A percentile compares a stretch with the other conserved stretches of the same genome.
phyloP scores from a whole-genome alignment of 2,797 vertebrate species.

The Loriculus beryllinus region DNA sequence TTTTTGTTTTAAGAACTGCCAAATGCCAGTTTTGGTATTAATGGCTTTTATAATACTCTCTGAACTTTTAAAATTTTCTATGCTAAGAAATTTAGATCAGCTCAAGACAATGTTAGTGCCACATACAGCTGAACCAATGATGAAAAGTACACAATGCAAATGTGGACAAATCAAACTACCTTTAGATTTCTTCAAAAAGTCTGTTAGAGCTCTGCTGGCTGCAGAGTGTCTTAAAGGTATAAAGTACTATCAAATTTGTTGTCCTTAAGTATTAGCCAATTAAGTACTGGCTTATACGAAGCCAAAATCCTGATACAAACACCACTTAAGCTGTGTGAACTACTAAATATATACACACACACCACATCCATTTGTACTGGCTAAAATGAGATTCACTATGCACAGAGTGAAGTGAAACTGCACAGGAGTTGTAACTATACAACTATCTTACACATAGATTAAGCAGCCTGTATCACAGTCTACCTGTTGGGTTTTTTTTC shows the following conservation, averaged over 20 bases:
- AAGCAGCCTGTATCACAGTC: background rate
- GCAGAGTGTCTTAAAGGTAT: background rate
- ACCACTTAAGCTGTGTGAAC: background rate
- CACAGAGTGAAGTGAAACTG: background rate
- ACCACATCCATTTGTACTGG: background rate
- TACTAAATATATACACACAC: background rate
- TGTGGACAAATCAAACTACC: background rate
- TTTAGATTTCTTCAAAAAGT: background rate
- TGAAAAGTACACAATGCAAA: background rate
- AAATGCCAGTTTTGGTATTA: background rate
- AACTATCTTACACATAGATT: background rate
- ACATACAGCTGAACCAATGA: background rate
- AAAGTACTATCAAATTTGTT: background rate
- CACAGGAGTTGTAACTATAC: background rate
- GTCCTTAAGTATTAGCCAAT: background rate
- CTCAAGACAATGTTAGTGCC: background rate
- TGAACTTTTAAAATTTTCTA: background rate
- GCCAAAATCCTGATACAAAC: background rate
- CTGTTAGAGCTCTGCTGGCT: background rate
- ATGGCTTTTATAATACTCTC: background rate
- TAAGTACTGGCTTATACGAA: background rate
- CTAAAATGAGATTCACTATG: background rate
- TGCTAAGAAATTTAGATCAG: background rate
- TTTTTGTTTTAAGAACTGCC: background rate
- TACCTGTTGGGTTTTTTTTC: too few species aligned